Base-by-base conservation (phyloP, 2,113 vertebrate species). In the Cololabis saira region DNA sequence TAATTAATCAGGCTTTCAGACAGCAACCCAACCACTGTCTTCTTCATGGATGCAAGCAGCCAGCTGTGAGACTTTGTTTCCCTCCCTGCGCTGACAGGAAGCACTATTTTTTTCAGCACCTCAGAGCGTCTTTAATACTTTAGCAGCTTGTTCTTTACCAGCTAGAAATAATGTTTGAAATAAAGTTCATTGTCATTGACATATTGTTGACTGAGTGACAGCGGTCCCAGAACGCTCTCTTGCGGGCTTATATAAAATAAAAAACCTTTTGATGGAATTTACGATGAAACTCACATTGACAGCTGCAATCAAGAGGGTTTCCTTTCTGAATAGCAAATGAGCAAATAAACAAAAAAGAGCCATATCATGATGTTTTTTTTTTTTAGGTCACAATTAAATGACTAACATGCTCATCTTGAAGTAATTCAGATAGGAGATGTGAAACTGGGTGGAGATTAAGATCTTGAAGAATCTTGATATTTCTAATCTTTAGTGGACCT, bases 111-210 rank as follows among this genome's bases (percentile, higher is more conserved):
- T 71, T 66, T 66, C 67, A 51, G 42, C 66, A 80, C 77, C 81
- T 83, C 73, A 59, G 73, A 75, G 80, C 73, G 61, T 16, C 21
- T 61, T 67, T 80, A 78, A 74, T 85, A 57, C 48, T 61, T 73
- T 83, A 76, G 80, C 82, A 82, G 71, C 68, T n/a, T 4, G 55
- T 73, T 27, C 24, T 62, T 52, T 51, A 30, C 60, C 42, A 12
- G 40, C 59, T 75, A 50, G 53, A 37, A 84, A 82, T 61, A 60
- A 76, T 63, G 61, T 63, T 80, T n/a, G n/a, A n/a, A n/a, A n/a
- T n/a, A n/a, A n/a, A n/a, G 48, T 53, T 40, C 87, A 88, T 89
- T 89, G 78, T 74, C 90, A 88, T 83, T 86, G 92, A 89, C 85
- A 83, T 71, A 77, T 82, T 87, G 80, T 37, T 74, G 75, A 85